phyloP scores from a whole-genome alignment of 2,797 vertebrate species.

The Hydrocynus forskahlii region DNA sequence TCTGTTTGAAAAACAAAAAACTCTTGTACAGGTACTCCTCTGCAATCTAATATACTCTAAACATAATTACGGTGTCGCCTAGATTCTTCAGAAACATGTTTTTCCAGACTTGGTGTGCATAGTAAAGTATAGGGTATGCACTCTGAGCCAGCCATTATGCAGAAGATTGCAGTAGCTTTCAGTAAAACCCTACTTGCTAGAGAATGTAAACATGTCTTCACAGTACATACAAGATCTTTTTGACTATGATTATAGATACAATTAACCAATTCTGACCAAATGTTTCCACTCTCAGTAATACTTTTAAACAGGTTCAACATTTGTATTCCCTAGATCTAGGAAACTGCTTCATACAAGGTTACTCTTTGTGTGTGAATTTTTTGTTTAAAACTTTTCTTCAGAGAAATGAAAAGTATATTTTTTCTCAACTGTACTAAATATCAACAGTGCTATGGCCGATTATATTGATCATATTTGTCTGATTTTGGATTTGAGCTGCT shows the following conservation, averaged over 20 bases:
- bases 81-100: conserved; percentile 24
- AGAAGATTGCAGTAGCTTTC: neutral
- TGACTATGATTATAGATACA: neutral
- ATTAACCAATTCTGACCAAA: neutral
- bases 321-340: neutral
- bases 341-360: neutral
- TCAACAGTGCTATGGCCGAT: too few relatives aligned
- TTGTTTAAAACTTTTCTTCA: too few relatives aligned
- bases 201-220: neutral
- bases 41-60: neutral
- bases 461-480: too few relatives aligned
- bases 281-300: neutral
- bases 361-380: too few relatives aligned
- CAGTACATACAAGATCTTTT: neutral
- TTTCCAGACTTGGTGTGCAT: conserved; percentile 25
- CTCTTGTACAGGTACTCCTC: neutral
- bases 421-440: too few relatives aligned
- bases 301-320: neutral
- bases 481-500: too few relatives aligned
- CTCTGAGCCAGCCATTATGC: neutral
- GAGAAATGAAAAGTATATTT: neutral
- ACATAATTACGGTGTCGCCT: neutral
- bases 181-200: neutral
- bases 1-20: neutral
- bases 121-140: neutral